Conservation (phyloP, 2,888 invertebrate genomes). For the Salpingus planirostris region DNA sequence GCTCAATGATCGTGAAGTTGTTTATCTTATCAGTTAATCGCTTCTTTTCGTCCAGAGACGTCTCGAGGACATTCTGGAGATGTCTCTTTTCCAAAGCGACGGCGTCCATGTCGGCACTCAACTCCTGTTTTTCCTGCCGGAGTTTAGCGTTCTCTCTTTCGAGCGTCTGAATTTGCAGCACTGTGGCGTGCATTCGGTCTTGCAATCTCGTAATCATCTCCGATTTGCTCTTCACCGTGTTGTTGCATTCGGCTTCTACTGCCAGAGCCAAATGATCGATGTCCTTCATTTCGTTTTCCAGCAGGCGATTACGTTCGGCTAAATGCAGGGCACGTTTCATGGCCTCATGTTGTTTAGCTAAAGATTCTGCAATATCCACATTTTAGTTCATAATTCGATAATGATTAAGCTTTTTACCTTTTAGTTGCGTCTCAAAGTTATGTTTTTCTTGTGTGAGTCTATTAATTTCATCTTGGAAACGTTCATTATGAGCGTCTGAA, state of each 20-base stretch:
- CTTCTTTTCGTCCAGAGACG: conserved; percentile 48
- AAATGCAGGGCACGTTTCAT: conserved; percentile 66
- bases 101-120: conserved; percentile 43
- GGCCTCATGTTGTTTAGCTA: conserved; percentile 69
- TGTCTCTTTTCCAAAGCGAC: conserved; percentile 49
- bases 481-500: conserved; percentile 45
- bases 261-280: conserved; percentile 65
- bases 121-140: conserved; percentile 41
- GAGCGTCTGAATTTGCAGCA: conserved; percentile 42
- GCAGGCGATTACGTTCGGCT: conserved; percentile 61
- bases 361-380: conserved; percentile 45
- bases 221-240: conserved; percentile 53
- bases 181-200: conserved; percentile 43
- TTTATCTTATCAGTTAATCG: conserved; percentile 48
- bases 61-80: conserved; percentile 50
- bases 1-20: conserved; percentile 49
- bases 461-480: conserved; percentile 48
- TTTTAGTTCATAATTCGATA: not conserved
- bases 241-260: conserved; percentile 70
- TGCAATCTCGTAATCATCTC: conserved; percentile 41
- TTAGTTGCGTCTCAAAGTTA: conserved; percentile 47
- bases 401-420: conserved; percentile 40
- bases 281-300: conserved; percentile 63
- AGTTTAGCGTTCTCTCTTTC: conserved; percentile 43
- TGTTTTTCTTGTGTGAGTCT: conserved; percentile 53